Evolutionary conservation across 2,797 vertebrate species (phyloP).

Genomic region (Bradypodion pumilum): DNA sequence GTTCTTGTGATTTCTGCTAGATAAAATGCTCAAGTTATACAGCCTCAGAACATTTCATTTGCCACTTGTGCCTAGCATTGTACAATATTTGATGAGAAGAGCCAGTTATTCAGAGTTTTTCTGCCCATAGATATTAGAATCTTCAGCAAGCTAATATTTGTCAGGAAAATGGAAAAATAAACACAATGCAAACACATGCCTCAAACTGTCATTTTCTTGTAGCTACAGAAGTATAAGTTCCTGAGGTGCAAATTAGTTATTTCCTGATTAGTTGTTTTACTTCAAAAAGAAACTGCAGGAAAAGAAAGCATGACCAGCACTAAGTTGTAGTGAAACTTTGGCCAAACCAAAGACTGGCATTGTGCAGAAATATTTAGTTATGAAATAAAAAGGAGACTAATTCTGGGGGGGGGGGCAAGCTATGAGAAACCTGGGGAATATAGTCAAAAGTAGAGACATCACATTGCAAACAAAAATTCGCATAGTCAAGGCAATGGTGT

Average conservation of each 20-base stretch:
- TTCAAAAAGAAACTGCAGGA: background rate
- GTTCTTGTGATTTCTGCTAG: background rate
- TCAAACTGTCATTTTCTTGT: background rate
- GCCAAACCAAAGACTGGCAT: background rate
- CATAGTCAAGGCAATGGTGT: too few relatives aligned
- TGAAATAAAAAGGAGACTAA: too few relatives aligned
- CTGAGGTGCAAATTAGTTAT: constrained; percentile 5
- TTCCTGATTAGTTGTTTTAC: background rate
- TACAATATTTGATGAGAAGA: background rate
- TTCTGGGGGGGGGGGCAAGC: too few relatives aligned
- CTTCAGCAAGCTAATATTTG: background rate
- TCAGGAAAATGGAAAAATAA: background rate
- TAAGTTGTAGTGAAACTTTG: background rate
- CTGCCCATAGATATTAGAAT: background rate
- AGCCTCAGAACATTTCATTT: background rate
- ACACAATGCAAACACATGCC: background rate
- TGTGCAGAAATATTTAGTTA: too few relatives aligned
- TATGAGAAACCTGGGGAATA: too few relatives aligned
- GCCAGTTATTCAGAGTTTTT: background rate
- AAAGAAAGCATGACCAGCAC: background rate
- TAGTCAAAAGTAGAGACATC: too few relatives aligned
- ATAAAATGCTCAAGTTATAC: background rate
- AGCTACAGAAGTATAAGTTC: background rate
- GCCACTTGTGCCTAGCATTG: background rate
- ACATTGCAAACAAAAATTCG: too few relatives aligned